These are phyloP conservation scores for Diogma glabrata DNA, from an alignment of 2,888 invertebrate genomes.

Conservation along the genomic window DNA sequence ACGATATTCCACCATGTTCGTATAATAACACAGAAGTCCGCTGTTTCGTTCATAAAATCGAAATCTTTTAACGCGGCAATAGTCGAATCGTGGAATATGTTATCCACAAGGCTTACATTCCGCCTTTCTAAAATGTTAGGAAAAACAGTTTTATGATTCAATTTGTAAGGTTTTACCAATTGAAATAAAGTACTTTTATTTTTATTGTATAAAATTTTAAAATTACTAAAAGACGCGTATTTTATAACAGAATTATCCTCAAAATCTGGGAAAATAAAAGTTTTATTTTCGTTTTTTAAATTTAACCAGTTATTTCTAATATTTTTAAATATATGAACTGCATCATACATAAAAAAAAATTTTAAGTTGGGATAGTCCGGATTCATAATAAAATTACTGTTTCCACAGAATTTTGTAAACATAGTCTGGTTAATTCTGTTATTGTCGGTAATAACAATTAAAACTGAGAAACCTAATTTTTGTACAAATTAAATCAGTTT, in stretches of 20 bases:
- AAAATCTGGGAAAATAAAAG: background rate
- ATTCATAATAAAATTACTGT: background rate
- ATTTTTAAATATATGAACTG: background rate
- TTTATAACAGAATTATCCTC: background rate
- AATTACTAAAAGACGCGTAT: no score
- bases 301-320: background rate
- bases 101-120: background rate
- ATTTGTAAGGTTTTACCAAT: background rate
- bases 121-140: background rate
- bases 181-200: no score
- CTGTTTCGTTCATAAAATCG: background rate
- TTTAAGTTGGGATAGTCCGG: background rate
- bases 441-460: background rate
- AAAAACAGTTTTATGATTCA: background rate
- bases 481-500: background rate
- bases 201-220: no score
- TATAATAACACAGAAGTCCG: background rate
- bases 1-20: slow-evolving; percentile 1
- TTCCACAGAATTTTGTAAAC: background rate
- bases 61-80: background rate
- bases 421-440: background rate
- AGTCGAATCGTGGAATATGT: background rate
- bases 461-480: background rate
- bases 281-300: background rate
- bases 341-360: background rate